These are phyloP conservation scores for Diplazon laetatorius DNA, from an alignment of 2,888 invertebrate species.

Conservation along the genomic window DNA sequence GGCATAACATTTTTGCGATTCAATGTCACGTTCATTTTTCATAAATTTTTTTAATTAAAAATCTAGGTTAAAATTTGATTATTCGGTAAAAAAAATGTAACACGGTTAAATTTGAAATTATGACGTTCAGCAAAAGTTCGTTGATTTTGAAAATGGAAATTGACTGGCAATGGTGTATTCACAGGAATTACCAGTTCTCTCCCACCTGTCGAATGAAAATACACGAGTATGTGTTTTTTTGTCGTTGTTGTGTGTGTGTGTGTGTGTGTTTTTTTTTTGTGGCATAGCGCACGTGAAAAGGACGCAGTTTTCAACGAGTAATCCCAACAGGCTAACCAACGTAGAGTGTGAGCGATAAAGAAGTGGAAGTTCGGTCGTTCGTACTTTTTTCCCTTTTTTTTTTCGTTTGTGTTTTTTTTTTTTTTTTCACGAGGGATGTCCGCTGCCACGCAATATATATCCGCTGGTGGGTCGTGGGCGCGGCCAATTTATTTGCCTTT, in stretches of 20 bases:
- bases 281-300: constrained; percentile 4
- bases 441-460: constrained; percentile 68
- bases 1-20: too few species aligned
- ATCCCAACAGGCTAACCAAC: constrained; percentile 13
- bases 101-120: too few species aligned
- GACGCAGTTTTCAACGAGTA: constrained; percentile 33
- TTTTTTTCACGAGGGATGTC: constrained; percentile 44
- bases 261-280: constrained; percentile 12
- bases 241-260: background rate
- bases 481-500: constrained; percentile 77
- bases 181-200: background rate
- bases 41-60: too few species aligned
- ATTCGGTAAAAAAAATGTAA: too few species aligned
- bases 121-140: too few species aligned
- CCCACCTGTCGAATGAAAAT: background rate
- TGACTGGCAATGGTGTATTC: too few species aligned
- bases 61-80: too few species aligned
- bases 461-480: constrained; percentile 59
- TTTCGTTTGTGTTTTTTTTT: constrained; percentile 38
- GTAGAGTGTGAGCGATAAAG: constrained; percentile 30
- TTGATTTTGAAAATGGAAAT: too few species aligned
- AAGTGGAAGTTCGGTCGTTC: too few species aligned
- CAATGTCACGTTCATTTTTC: too few species aligned
- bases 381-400: too few species aligned
- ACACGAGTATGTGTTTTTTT: background rate